Evolutionary conservation across 2,888 invertebrate species (phyloP).

Genomic region (Neocrepidodera transversa): DNA sequence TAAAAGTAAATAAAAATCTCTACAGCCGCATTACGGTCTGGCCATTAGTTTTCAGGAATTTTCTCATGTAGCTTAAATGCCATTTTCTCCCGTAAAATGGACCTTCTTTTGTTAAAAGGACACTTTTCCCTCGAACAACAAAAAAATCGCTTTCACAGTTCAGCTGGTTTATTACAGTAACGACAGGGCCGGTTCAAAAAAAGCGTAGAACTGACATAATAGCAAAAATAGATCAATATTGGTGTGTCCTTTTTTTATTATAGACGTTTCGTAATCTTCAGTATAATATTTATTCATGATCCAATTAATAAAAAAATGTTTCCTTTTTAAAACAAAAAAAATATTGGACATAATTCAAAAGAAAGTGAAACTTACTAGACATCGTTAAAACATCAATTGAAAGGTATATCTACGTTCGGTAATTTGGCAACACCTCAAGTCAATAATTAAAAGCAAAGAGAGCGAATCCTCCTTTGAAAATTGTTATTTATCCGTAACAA

Average conservation of each 20-base stretch:
- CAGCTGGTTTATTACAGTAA: conserved; percentile 58
- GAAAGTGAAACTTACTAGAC: too few relatives aligned
- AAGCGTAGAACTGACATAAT: too few relatives aligned
- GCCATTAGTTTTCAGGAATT: conserved; percentile 43
- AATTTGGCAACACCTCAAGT: conserved; percentile 23
- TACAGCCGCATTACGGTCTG: conserved; percentile 24
- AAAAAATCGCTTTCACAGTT: conserved; percentile 62
- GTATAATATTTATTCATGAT: too few relatives aligned
- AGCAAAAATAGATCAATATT: too few relatives aligned
- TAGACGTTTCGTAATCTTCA: too few relatives aligned
- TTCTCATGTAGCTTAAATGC: conserved; percentile 51
- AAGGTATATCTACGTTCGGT: background rate
- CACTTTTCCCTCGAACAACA: conserved; percentile 56
- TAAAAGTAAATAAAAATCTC: conserved; percentile 27
- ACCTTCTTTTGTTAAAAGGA: conserved; percentile 55
- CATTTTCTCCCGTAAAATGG: conserved; percentile 50
- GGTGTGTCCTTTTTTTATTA: too few relatives aligned
- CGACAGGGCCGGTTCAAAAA: conserved; percentile 55
- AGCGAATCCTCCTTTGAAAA: conserved; percentile 23
- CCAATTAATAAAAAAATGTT: too few relatives aligned
- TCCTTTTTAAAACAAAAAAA: too few relatives aligned
- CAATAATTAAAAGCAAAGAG: conserved; percentile 27
- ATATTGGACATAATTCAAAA: too few relatives aligned
- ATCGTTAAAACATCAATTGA: conserved; percentile 7
- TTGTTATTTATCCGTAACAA: conserved; percentile 25